Percentiles rank a stretch among this genome's conserved stretches.
These are phyloP conservation scores for Drosophila varians DNA, from an alignment of 1,140 invertebrate species.

Conservation along the genomic window DNA sequence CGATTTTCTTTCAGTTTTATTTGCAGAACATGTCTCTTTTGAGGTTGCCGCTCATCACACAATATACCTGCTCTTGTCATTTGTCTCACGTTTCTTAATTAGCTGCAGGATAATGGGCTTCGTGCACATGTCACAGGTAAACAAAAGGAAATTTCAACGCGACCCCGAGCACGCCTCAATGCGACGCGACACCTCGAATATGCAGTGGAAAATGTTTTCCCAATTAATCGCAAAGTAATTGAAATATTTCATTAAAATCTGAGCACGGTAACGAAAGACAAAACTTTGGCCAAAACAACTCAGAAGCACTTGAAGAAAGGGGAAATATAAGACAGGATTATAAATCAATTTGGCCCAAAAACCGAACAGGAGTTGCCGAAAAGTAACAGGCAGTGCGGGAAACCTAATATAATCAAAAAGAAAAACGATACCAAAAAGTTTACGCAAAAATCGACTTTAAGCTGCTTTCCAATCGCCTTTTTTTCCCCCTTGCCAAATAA, in stretches of 20 bases:
- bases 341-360: conserved; percentile 73
- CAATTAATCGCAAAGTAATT: conserved; percentile 79
- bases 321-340: conserved; percentile 68
- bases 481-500: not conserved
- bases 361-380: conserved; percentile 14
- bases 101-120: conserved; percentile 72
- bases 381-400: conserved; percentile 43
- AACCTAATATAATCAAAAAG: conserved; percentile 37
- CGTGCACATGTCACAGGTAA: conserved; percentile 63
- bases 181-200: conserved; percentile 45
- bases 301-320: conserved; percentile 16
- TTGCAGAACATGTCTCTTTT: conserved; percentile 25
- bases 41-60: conserved; percentile 36
- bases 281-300: conserved; percentile 32
- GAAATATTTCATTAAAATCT: conserved; percentile 72
- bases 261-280: conserved; percentile 10
- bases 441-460: conserved; percentile 53
- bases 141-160: conserved; percentile 43
- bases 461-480: conserved; percentile 56
- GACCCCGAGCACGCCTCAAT: conserved; percentile 15
- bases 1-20: conserved; percentile 23
- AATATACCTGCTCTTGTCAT: conserved; percentile 71
- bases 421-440: conserved; percentile 45
- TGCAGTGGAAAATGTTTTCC: conserved; percentile 43
- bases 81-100: conserved; percentile 81